Conservation (phyloP, 1,140 invertebrate genomes). For the Drosophila miranda region DNA sequence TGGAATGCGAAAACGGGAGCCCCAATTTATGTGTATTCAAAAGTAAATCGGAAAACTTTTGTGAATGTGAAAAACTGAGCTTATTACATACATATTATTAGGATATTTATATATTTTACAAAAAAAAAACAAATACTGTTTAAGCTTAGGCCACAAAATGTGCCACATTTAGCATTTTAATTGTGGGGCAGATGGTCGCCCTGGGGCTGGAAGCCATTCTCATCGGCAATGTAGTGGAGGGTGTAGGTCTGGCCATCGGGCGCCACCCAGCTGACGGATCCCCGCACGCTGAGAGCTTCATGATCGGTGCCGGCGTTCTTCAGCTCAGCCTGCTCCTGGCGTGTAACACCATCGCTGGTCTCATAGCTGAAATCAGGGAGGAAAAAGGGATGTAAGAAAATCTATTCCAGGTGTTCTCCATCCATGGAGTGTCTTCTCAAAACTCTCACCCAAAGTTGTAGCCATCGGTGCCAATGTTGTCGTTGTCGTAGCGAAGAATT, state of each 20-base stretch:
- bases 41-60: too few relatives aligned
- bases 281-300: conserved; percentile 85
- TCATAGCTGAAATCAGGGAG: conserved; percentile 83
- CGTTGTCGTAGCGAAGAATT: conserved; percentile 81
- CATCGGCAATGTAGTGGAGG: conserved; percentile 87
- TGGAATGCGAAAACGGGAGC: too few relatives aligned
- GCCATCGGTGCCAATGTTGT: conserved; percentile 83
- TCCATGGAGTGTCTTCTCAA: too few relatives aligned
- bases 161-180: background rate
- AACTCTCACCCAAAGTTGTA: conserved; percentile 83
- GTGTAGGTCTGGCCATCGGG: conserved; percentile 86
- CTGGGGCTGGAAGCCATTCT: conserved; percentile 88
- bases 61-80: too few relatives aligned
- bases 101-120: conserved; percentile 19
- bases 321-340: conserved; percentile 85
- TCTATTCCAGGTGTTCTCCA: too few relatives aligned
- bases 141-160: background rate
- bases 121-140: conserved; percentile 44
- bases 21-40: too few relatives aligned
- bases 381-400: background rate
- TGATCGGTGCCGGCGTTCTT: conserved; percentile 84
- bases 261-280: conserved; percentile 86
- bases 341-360: conserved; percentile 87
- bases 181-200: conserved; percentile 84
- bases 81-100: background rate